Conservation (phyloP, 2,888 invertebrate genomes). For the Sycophila texana region DNA sequence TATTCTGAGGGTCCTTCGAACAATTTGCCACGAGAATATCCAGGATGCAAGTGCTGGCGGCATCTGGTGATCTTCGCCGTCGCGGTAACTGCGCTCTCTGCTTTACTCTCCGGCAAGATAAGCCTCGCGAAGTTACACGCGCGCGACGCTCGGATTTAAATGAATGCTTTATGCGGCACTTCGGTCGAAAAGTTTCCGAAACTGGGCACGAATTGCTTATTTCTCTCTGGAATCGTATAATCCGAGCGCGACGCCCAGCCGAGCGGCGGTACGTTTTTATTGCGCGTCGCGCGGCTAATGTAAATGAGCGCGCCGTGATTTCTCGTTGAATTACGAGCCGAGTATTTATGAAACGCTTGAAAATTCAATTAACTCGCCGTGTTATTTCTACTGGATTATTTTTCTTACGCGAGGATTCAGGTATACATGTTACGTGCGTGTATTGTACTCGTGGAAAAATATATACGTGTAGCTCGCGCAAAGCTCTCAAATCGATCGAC, state of each 20-base stretch:
- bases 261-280: constrained; percentile 25
- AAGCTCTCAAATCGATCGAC: too few species aligned
- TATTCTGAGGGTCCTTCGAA: too few species aligned
- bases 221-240: background rate
- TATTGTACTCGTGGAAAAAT: background rate
- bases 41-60: constrained; percentile 28
- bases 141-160: constrained; percentile 26
- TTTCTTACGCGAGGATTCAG: background rate
- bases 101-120: constrained; percentile 51
- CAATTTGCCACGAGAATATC: too few species aligned
- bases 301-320: constrained; percentile 28
- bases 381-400: constrained; percentile 1
- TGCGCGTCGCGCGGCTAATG: constrained; percentile 16
- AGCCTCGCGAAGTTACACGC: background rate
- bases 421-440: background rate
- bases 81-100: constrained; percentile 39
- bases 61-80: constrained; percentile 40
- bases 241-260: background rate
- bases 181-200: constrained; percentile 25
- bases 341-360: constrained; percentile 20
- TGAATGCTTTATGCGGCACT: constrained; percentile 28
- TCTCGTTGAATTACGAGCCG: constrained; percentile 16
- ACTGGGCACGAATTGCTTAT: background rate
- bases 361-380: background rate
- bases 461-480: too few species aligned